Evolutionary conservation across 2,888 invertebrate species (phyloP).

Genomic region (Melieria omissa): DNA sequence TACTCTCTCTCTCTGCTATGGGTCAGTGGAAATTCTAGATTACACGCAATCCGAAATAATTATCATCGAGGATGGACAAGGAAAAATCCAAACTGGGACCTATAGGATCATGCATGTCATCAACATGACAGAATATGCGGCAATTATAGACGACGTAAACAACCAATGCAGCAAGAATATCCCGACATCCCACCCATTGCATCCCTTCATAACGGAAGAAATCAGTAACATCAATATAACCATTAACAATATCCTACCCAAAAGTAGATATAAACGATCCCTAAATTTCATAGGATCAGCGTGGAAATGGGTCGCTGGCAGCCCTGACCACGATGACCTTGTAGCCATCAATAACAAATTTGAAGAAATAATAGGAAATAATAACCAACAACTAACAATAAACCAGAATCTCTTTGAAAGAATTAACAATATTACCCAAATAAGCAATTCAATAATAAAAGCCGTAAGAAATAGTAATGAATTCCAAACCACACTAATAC

Average conservation of each 20-base stretch:
- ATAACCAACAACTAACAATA: no score
- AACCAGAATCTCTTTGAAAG: no score
- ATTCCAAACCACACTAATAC: neutral
- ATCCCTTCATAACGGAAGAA: slow-evolving; percentile 16
- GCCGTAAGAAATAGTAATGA: neutral
- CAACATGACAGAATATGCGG: slow-evolving; percentile 15
- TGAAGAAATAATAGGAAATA: no score
- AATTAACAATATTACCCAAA: slow-evolving; percentile 7
- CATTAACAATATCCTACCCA: neutral
- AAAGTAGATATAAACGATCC: no score
- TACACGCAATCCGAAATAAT: slow-evolving; percentile 15
- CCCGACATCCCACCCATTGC: slow-evolving; percentile 2
- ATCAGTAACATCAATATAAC: slow-evolving; percentile 5
- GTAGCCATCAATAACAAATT: no score
- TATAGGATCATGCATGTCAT: slow-evolving; percentile 14
- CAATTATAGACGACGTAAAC: slow-evolving; percentile 2
- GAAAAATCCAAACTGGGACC: slow-evolving; percentile 24
- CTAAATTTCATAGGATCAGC: no score
- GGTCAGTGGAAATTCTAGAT: slow-evolving; percentile 25
- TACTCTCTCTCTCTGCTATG: neutral
- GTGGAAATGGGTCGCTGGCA: no score
- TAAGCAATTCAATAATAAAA: neutral
- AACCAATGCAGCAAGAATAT: slow-evolving; percentile 7
- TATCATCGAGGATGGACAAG: slow-evolving; percentile 7
- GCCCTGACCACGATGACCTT: no score